Base-by-base conservation (phyloP, 2,113 vertebrate species). In the Melanostigma gelatinosum region DNA sequence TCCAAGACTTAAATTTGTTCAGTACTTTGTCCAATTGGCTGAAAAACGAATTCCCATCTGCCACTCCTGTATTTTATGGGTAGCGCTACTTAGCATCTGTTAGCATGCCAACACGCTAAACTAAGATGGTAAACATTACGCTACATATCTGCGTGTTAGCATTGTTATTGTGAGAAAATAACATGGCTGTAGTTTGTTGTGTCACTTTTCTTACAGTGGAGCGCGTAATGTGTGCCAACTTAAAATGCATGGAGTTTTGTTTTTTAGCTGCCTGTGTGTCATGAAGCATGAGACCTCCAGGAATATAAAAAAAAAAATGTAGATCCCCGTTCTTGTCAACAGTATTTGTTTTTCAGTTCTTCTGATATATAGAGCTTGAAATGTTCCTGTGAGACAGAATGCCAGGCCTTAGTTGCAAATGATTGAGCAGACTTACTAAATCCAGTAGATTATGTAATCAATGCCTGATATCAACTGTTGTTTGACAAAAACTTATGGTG, bases 401-500 rank as follows among this genome's bases (percentile, higher is more conserved):
- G 18, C 4, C 22, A 40, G 69, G 54, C 12, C 62, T 52, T 13
- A 20, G 29, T 34, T 44, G 44, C 9, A 54, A 10, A 10, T 15
- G 15, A 16, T 4, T 72, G 54, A 62, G 34, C 8, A 32, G 38
- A 50, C 61, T 27, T 71, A 71, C n/a, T 13, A 24, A 10, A 66
- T 60, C 40, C 68, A 40, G 52, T 9, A 36, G 46, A 52, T 50
- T 13, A 67, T 20, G 42, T 67, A 68, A 52, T 36, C 16, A 52
- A 34, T 29, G 27, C 18, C 6, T 52, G n/a, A n/a, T 13, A 52
- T 68, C 20, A 44, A 16, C 22, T 27, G 38, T 11, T 44, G 50
- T 64, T 73, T 64, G 29, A 71, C 38, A 46, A 76, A 76, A 70
- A 42, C 34, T 1, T 32, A 8, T 64, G 29, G 18, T 65, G 73